Conservation (phyloP, 2,113 vertebrate genomes). For the Candoia aspera region DNA sequence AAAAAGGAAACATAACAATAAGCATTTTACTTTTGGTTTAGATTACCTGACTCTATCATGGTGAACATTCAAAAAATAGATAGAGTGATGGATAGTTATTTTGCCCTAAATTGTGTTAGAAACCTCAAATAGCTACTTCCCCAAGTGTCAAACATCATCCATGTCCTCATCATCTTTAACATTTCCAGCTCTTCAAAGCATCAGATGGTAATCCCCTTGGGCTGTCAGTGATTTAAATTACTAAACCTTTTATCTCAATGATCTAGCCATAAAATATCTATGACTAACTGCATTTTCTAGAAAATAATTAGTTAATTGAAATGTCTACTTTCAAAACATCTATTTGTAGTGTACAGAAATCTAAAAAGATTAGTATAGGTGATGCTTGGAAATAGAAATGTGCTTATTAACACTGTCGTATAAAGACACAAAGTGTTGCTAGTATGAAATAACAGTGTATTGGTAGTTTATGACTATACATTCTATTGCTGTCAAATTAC, state of each 20-base stretch:
- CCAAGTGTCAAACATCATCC: background rate
- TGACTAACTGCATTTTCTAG: constrained; percentile 45
- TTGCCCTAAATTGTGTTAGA: background rate
- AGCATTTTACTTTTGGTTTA: background rate
- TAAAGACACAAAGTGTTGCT: constrained; percentile 49
- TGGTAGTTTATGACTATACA: constrained; percentile 45
- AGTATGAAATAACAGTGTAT: constrained; percentile 52
- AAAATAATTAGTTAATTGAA: constrained; percentile 51
- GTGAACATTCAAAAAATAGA: background rate
- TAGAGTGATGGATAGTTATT: background rate
- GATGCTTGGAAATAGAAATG: constrained; percentile 63
- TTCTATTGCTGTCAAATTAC: constrained; percentile 62
- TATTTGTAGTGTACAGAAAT: constrained; percentile 59
- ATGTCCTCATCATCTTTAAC: background rate
- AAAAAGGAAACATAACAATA: background rate
- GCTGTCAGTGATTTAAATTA: background rate
- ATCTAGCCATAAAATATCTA: constrained; percentile 26
- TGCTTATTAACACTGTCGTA: constrained; percentile 60
- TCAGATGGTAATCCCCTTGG: background rate
- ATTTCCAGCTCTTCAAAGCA: background rate
- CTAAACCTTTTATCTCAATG: background rate
- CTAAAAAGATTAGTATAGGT: constrained; percentile 46
- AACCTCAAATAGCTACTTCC: background rate
- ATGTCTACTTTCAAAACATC: constrained; percentile 54
- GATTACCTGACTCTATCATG: background rate